Percentiles rank a stretch among this genome's conserved stretches.
phyloP scores from a whole-genome alignment of 2,888 invertebrate species.

The Lumbricus terrestris region DNA sequence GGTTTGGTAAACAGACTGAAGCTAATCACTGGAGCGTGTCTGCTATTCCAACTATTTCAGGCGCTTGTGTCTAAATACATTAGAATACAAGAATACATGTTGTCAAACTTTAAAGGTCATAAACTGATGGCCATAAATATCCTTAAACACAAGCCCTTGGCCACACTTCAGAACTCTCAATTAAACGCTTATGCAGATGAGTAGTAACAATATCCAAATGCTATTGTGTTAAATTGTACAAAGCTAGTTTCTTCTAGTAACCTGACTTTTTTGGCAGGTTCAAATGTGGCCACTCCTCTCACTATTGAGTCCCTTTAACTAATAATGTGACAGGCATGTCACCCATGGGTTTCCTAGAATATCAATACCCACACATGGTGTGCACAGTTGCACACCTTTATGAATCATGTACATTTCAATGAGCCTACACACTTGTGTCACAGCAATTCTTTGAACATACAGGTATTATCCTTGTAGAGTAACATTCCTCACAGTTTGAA shows the following conservation, averaged over 20 bases:
- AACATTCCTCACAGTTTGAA: not conserved
- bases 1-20: not conserved
- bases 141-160: not conserved
- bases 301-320: not conserved
- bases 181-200: not conserved
- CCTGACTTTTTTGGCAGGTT: too few relatives aligned
- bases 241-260: too few relatives aligned
- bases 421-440: not conserved
- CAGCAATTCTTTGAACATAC: not conserved
- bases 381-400: not conserved
- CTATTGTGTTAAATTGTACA: too few relatives aligned
- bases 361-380: not conserved
- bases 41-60: constrained; percentile 3
- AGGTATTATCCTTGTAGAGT: not conserved
- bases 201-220: not conserved
- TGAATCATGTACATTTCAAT: not conserved
- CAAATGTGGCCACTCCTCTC: too few relatives aligned
- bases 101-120: not conserved
- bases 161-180: not conserved
- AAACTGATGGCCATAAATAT: not conserved
- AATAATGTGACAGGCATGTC: not conserved
- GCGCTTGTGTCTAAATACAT: not conserved
- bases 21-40: not conserved
- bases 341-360: not conserved
- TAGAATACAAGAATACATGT: too few relatives aligned